These are phyloP conservation scores for Brienomyrus longianalis DNA, from an alignment of 2,113 vertebrate genomes.

Conservation along the genomic window DNA sequence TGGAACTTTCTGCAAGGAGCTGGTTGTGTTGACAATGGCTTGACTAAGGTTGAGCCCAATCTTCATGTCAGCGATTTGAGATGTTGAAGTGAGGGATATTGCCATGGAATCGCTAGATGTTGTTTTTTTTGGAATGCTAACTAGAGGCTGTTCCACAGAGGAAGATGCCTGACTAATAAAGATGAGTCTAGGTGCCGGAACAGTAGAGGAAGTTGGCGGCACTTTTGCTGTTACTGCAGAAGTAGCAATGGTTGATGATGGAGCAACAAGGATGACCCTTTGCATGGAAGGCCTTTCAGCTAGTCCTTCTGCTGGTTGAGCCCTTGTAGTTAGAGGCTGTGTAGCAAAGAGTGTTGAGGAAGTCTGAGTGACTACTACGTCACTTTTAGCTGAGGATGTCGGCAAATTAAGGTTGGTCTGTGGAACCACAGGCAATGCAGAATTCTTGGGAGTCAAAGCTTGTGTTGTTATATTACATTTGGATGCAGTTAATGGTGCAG, in stretches of 20 bases:
- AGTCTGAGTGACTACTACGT: conserved; percentile 38
- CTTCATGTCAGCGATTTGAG: conserved; percentile 72
- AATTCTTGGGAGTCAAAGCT: conserved; percentile 42
- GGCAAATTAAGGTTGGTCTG: conserved; percentile 45
- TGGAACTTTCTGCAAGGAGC: conserved; percentile 52
- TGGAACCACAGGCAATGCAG: conserved; percentile 47
- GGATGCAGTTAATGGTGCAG: conserved; percentile 44
- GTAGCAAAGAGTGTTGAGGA: conserved; percentile 40
- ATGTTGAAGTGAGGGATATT: conserved; percentile 41
- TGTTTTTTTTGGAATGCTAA: conserved; percentile 40
- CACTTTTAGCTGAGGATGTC: conserved; percentile 43
- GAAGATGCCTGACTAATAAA: conserved; percentile 65
- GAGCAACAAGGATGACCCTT: conserved; percentile 73
- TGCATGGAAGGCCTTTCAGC: conserved; percentile 53
- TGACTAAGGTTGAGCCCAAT: conserved; percentile 70
- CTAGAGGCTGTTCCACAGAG: conserved; percentile 33
- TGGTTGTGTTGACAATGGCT: conserved; percentile 56
- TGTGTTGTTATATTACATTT: conserved; percentile 42
- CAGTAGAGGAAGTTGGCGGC: conserved; percentile 49
- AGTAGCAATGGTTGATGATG: conserved; percentile 59
- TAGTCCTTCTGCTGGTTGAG: conserved; percentile 49
- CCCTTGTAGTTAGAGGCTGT: conserved; percentile 44
- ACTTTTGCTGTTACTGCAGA: conserved; percentile 50
- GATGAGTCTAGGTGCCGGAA: conserved; percentile 67
- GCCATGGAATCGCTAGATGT: conserved; percentile 21